Evolutionary conservation across 2,113 vertebrate species (phyloP).

Genomic region (Proterorhinus semilunaris): DNA sequence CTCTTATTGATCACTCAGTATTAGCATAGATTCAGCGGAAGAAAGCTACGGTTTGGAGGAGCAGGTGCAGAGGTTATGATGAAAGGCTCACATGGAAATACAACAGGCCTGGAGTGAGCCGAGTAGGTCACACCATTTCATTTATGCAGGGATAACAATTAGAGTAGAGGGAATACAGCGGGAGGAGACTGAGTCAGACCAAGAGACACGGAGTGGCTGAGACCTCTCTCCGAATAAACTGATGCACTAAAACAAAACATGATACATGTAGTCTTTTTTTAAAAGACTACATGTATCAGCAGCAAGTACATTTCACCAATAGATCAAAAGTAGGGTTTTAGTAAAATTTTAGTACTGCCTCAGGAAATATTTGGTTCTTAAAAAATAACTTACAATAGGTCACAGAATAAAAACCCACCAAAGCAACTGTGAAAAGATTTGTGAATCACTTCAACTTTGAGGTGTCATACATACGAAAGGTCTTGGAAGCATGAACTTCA

Average conservation of each 20-base stretch:
- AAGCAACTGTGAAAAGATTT: no score
- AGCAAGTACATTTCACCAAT: no score
- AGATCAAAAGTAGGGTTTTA: no score
- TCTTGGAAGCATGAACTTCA: background rate
- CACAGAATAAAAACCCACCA: no score
- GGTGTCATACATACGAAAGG: no score
- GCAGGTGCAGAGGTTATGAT: conserved; percentile 6
- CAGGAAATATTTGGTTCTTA: no score
- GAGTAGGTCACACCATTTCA: conserved; percentile 27
- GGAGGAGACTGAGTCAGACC: conserved; percentile 20
- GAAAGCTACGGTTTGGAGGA: conserved; percentile 19
- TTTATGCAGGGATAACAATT: conserved; percentile 36
- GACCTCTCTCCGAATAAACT: conserved; percentile 30
- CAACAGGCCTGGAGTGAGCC: conserved; percentile 20
- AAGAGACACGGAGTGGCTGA: conserved; percentile 33
- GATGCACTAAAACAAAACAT: no score
- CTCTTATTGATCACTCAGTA: conserved; percentile 39
- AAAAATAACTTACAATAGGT: no score
- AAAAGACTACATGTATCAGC: no score
- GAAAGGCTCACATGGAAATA: conserved; percentile 5
- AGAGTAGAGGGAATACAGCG: conserved; percentile 22
- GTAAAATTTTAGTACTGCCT: no score
- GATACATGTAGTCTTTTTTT: no score
- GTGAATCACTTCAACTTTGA: no score
- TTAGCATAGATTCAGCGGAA: conserved; percentile 26